A percentile compares a stretch with the other conserved stretches of the same genome.
Evolutionary conservation across 1,140 invertebrate genomes (phyloP).

Genomic region (Drosophila ambigua): DNA sequence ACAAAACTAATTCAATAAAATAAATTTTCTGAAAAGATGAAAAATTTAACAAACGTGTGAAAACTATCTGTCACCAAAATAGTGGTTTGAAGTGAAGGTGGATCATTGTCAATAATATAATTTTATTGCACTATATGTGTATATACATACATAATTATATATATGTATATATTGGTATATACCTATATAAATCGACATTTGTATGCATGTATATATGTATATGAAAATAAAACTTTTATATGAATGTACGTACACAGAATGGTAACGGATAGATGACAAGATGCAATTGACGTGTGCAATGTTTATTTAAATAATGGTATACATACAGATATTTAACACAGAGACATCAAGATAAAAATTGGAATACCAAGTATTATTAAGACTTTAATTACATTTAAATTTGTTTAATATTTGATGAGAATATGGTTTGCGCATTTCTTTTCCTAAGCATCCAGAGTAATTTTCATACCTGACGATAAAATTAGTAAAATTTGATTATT

Average conservation of each 20-base stretch:
- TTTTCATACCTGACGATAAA: constrained; percentile 59
- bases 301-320: constrained; percentile 23
- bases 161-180: not conserved
- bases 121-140: not conserved
- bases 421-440: constrained; percentile 33
- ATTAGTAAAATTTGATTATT: constrained; percentile 44
- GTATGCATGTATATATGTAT: not conserved
- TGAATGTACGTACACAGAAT: no score
- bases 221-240: not conserved
- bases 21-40: no score
- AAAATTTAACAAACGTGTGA: no score
- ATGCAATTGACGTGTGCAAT: constrained; percentile 31
- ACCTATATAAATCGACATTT: not conserved
- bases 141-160: not conserved
- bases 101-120: no score
- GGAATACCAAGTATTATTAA: constrained; percentile 39
- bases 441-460: constrained; percentile 51
- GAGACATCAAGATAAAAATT: constrained; percentile 38
- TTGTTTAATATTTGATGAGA: constrained; percentile 42
- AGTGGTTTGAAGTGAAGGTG: no score
- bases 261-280: constrained; percentile 19
- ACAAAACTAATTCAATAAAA: no score
- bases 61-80: no score
- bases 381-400: constrained; percentile 52
- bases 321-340: constrained; percentile 42